Percentiles rank a stretch among this genome's conserved stretches.
Conservation (phyloP, 1,140 invertebrate species). For the Meloidogyne chitwoodi region DNA sequence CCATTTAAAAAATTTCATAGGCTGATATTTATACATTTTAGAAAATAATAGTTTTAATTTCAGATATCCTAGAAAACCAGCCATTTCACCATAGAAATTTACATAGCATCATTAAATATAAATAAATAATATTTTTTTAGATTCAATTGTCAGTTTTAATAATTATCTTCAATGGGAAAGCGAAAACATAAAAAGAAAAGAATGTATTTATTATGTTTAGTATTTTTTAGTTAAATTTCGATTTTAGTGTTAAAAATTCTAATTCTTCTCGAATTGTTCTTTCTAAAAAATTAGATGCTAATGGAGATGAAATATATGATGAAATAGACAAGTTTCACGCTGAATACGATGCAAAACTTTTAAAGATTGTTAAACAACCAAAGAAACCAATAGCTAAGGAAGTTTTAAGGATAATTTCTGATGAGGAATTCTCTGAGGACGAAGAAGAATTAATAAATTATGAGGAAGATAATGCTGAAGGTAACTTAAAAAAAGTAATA, state of each 20-base stretch:
- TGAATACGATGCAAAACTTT: slow-evolving; percentile 8
- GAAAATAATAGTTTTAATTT: too few species aligned
- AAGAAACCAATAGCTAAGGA: slow-evolving; percentile 7
- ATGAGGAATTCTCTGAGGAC: slow-evolving; percentile 13
- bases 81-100: too few species aligned
- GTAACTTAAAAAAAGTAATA: background rate
- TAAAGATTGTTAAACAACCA: background rate
- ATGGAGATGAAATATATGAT: slow-evolving; percentile 25
- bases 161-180: background rate
- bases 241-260: background rate
- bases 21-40: too few species aligned
- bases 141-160: too few species aligned
- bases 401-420: slow-evolving; percentile 19
- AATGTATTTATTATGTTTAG: background rate
- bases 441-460: slow-evolving; percentile 14
- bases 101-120: too few species aligned
- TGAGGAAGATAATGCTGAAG: background rate
- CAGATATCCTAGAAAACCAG: too few species aligned
- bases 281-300: background rate
- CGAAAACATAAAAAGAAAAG: background rate
- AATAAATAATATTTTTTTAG: too few species aligned
- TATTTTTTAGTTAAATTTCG: background rate
- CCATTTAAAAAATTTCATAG: too few species aligned
- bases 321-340: slow-evolving; percentile 25
- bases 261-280: background rate